Conservation (phyloP, 2,797 vertebrate genomes). For the Psittacula echo region DNA sequence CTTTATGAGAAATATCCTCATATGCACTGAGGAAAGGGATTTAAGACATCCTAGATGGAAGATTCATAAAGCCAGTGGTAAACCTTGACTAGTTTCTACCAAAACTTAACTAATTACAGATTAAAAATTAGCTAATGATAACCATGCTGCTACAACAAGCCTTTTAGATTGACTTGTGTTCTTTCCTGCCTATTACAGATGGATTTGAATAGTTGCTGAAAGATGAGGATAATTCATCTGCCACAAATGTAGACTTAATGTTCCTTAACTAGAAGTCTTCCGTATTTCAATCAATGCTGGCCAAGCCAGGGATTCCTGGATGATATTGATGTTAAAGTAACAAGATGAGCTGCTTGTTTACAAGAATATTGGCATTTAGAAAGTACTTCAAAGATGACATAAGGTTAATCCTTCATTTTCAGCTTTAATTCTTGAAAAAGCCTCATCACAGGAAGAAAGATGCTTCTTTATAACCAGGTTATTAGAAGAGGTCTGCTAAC, state of each 20-base stretch:
- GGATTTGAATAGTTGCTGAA: not conserved
- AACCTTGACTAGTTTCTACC: not conserved
- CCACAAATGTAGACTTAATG: not conserved
- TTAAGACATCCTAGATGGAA: not conserved
- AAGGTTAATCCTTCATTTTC: not conserved
- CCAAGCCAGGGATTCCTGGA: not conserved
- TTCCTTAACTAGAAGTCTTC: not conserved
- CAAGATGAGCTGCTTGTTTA: not conserved
- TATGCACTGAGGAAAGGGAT: not conserved
- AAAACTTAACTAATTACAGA: not conserved
- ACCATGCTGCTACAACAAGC: not conserved
- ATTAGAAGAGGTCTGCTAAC: not conserved
- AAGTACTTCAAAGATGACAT: not conserved
- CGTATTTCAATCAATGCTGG: not conserved
- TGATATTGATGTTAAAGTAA: not conserved
- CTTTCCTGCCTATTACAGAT: not conserved
- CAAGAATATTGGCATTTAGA: not conserved
- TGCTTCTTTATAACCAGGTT: not conserved
- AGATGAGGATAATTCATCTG: not conserved
- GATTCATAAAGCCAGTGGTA: not conserved
- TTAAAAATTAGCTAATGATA: not conserved
- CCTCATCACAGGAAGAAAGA: not conserved
- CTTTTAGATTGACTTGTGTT: not conserved
- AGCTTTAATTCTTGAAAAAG: not conserved
- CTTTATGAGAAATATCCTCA: not conserved